These are phyloP conservation scores for Corbicula japonica DNA, from an alignment of 2,888 invertebrate genomes.

Conservation along the genomic window DNA sequence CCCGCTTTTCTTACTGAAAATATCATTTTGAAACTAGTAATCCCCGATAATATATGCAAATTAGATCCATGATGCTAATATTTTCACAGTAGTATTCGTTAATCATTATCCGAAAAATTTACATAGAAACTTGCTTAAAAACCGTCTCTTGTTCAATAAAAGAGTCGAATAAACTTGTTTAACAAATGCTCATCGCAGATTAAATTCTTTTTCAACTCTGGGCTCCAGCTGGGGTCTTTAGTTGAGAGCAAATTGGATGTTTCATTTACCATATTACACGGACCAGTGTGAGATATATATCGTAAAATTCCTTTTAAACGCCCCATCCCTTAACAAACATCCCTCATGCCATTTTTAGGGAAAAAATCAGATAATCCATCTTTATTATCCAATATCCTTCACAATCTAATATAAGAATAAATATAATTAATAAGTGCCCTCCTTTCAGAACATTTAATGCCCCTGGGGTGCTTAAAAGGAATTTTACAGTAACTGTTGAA, in stretches of 20 bases:
- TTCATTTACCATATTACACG: conserved; percentile 37
- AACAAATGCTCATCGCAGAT: conserved; percentile 53
- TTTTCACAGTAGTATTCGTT: conserved; percentile 53
- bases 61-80: conserved; percentile 46
- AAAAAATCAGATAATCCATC: too few relatives aligned
- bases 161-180: conserved; percentile 41
- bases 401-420: too few relatives aligned
- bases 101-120: conserved; percentile 15
- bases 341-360: too few relatives aligned
- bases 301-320: too few relatives aligned
- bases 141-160: conserved; percentile 18
- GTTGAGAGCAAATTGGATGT: conserved; percentile 49
- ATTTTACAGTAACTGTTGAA: too few relatives aligned
- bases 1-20: conserved; percentile 19
- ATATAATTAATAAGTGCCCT: too few relatives aligned
- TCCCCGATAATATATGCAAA: conserved; percentile 62
- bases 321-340: too few relatives aligned
- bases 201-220: conserved; percentile 40
- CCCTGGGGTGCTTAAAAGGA: too few relatives aligned
- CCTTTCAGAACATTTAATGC: too few relatives aligned
- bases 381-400: too few relatives aligned
- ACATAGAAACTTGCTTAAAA: conserved; percentile 11
- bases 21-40: conserved; percentile 43
- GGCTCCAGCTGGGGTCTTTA: conserved; percentile 28
- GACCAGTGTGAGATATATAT: conserved; percentile 4